Conservation (phyloP, 2,113 vertebrate species). For the Chascanopsetta lugubris region DNA sequence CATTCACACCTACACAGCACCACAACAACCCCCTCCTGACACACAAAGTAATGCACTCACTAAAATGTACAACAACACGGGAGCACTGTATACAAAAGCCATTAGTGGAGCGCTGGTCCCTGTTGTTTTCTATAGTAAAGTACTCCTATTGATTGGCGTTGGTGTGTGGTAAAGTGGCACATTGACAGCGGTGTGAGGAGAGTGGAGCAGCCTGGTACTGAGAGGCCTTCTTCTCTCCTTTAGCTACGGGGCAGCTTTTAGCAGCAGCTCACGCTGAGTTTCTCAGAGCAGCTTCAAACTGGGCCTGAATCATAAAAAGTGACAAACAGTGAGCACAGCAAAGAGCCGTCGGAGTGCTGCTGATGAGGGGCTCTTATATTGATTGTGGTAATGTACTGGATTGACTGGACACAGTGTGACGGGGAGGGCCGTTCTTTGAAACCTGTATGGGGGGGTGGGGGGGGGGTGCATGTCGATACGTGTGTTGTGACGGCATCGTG, state of each 20-base stretch:
- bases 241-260: constrained; percentile 58
- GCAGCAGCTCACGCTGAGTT: constrained; percentile 43
- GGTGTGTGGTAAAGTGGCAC: constrained; percentile 54
- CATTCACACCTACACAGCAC: constrained; percentile 1
- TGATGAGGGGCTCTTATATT: constrained; percentile 44
- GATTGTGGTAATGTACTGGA: constrained; percentile 57
- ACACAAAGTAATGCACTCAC: not conserved
- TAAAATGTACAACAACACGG: constrained; percentile 25
- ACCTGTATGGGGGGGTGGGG: not conserved
- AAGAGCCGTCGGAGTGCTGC: constrained; percentile 40
- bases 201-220: constrained; percentile 26
- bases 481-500: not conserved
- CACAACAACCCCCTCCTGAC: not conserved
- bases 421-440: not conserved
- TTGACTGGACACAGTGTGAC: constrained; percentile 35
- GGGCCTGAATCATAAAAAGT: constrained; percentile 43
- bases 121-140: constrained; percentile 45
- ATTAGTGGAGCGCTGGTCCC: constrained; percentile 29
- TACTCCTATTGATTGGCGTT: constrained; percentile 37
- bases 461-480: not conserved
- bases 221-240: constrained; percentile 44
- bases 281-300: constrained; percentile 53
- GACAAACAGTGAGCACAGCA: constrained; percentile 47
- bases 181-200: constrained; percentile 39
- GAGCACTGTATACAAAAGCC: constrained; percentile 43